These are phyloP conservation scores for Ammodytes dubius DNA, from an alignment of 2,113 vertebrate species.

Conservation along the genomic window DNA sequence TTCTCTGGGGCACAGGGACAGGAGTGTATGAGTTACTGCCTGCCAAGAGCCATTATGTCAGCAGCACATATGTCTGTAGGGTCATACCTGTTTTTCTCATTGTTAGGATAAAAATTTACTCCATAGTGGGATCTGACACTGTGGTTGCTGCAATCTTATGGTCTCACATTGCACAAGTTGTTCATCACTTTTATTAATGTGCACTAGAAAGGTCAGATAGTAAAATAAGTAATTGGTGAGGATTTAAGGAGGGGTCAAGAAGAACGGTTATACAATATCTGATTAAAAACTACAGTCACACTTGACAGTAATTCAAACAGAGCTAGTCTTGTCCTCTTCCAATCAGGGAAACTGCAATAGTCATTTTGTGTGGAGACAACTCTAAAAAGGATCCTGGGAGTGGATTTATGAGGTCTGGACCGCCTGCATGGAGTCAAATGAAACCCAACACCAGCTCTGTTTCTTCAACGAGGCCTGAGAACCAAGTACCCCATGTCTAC, in stretches of 20 bases:
- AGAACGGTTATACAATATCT: not conserved
- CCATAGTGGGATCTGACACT: slow-evolving; percentile 35
- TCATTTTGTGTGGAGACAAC: slow-evolving; percentile 51
- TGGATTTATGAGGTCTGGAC: slow-evolving; percentile 73
- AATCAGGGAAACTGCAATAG: slow-evolving; percentile 35
- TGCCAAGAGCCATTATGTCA: slow-evolving; percentile 69
- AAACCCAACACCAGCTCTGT: slow-evolving; percentile 65
- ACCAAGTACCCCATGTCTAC: slow-evolving; percentile 18
- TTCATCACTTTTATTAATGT: not conserved
- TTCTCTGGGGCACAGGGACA: slow-evolving; percentile 59
- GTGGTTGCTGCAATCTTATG: slow-evolving; percentile 18
- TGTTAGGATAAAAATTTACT: slow-evolving; percentile 58
- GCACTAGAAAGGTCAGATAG: slow-evolving; percentile 4
- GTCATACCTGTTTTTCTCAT: slow-evolving; percentile 69
- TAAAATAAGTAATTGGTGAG: slow-evolving; percentile 9
- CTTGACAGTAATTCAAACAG: slow-evolving; percentile 6
- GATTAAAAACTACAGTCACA: not conserved
- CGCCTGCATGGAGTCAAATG: slow-evolving; percentile 62
- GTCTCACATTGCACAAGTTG: slow-evolving; percentile 9
- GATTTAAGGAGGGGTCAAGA: not conserved
- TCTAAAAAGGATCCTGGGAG: slow-evolving; percentile 64
- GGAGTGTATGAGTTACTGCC: slow-evolving; percentile 58
- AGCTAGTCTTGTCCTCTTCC: slow-evolving; percentile 26
- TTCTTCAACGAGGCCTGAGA: slow-evolving; percentile 42
- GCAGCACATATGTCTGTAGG: slow-evolving; percentile 50